phyloP scores from a whole-genome alignment of 2,888 invertebrate genomes.

The Stegophylla sp. region DNA sequence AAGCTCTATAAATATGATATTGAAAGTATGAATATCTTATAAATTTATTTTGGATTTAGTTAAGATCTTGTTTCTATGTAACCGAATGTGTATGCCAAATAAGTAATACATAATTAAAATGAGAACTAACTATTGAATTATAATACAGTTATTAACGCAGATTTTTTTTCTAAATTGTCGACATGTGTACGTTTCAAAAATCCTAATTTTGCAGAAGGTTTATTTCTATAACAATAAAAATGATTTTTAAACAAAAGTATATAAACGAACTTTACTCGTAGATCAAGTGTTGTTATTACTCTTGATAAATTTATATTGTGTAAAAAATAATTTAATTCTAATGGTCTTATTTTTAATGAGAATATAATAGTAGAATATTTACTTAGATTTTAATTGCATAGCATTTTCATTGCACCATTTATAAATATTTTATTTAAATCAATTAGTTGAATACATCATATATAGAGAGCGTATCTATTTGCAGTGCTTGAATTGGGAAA shows the following conservation, averaged over 20 bases:
- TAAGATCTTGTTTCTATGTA: too few relatives aligned
- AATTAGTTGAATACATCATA: too few relatives aligned
- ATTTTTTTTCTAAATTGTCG: not conserved
- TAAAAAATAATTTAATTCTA: not conserved
- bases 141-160: not conserved
- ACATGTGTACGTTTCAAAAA: conserved; percentile 3
- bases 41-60: too few relatives aligned
- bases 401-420: too few relatives aligned
- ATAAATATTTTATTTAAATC: too few relatives aligned
- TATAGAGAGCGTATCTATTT: too few relatives aligned
- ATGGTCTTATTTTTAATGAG: not conserved
- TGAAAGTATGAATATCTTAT: too few relatives aligned
- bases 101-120: not conserved
- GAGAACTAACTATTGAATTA: not conserved
- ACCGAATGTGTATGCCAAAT: too few relatives aligned
- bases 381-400: too few relatives aligned
- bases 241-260: not conserved
- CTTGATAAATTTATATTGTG: not conserved
- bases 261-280: not conserved
- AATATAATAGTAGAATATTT: not conserved
- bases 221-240: not conserved
- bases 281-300: not conserved
- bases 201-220: not conserved
- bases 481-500: too few relatives aligned
- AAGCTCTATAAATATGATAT: too few relatives aligned